Evolutionary conservation across 2,797 vertebrate species (phyloP).

Genomic region (Huso huso): DNA sequence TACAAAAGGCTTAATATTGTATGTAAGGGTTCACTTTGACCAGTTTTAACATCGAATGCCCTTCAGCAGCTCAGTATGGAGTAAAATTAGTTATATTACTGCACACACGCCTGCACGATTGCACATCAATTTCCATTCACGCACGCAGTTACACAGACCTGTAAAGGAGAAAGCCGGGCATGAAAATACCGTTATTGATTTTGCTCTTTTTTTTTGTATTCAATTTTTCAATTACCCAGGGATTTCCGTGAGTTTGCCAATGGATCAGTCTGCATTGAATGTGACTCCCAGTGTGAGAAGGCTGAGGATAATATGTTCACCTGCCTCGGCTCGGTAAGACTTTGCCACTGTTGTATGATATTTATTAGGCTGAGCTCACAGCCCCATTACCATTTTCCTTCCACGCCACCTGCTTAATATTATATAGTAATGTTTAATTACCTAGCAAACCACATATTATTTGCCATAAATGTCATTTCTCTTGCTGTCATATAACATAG

Average conservation of each 20-base stretch:
- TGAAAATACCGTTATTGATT: constrained; percentile 1
- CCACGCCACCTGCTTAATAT: too few relatives aligned
- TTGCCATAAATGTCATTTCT: too few relatives aligned
- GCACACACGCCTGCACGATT: background rate
- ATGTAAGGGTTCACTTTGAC: too few relatives aligned
- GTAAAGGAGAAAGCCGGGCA: background rate
- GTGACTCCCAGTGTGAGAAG: constrained; percentile 89
- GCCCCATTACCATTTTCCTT: background rate
- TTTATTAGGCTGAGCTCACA: too few relatives aligned
- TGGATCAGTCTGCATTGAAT: constrained; percentile 80
- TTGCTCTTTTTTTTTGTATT: constrained; percentile 29
- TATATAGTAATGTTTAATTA: too few relatives aligned
- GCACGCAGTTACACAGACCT: background rate
- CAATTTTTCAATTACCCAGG: constrained; percentile 51
- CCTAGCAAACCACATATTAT: too few relatives aligned
- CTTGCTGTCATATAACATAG: too few relatives aligned
- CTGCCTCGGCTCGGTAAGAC: constrained; percentile 80
- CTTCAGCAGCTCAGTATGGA: background rate
- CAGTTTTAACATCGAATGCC: background rate
- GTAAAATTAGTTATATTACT: background rate
- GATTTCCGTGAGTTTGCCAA: constrained; percentile 86
- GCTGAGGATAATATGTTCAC: constrained; percentile 76
- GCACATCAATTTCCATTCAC: background rate
- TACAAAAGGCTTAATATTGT: too few relatives aligned
- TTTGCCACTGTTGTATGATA: background rate